These are phyloP conservation scores for Atta cephalotes DNA, from an alignment of 1,140 invertebrate genomes.

Conservation along the genomic window DNA sequence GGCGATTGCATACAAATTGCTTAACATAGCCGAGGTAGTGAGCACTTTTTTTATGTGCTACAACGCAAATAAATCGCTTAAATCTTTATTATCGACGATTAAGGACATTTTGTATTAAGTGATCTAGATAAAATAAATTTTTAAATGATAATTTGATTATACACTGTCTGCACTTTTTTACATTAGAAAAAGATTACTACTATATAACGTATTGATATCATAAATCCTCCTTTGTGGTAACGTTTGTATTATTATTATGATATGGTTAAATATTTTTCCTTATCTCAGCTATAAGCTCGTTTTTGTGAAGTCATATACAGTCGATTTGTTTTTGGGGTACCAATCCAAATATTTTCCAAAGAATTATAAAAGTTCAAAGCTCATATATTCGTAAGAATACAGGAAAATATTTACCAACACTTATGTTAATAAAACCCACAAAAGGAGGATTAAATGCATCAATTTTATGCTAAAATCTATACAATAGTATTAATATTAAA, in stretches of 20 bases:
- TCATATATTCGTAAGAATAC: not conserved
- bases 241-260: conserved; percentile 28
- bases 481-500: conserved; percentile 25
- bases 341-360: conserved; percentile 20
- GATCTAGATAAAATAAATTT: conserved; percentile 26
- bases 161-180: not conserved
- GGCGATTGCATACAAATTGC: conserved; percentile 49
- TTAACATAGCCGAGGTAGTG: conserved; percentile 59
- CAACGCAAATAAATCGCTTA: conserved; percentile 24
- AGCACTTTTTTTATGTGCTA: conserved; percentile 41
- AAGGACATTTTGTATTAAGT: conserved; percentile 21
- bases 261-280: conserved; percentile 29
- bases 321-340: not conserved
- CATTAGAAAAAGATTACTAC: not conserved
- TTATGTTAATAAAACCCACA: conserved; percentile 20
- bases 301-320: conserved; percentile 4
- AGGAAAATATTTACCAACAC: not conserved
- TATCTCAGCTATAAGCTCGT: conserved; percentile 42
- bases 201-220: conserved; percentile 5
- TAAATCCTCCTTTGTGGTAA: conserved; percentile 26
- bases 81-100: not conserved
- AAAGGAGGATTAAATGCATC: conserved; percentile 27
- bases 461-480: conserved; percentile 13
- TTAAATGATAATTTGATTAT: conserved; percentile 1
- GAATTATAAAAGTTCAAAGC: conserved; percentile 5